These are phyloP conservation scores for Geophilus truncorum DNA, from an alignment of 2,888 invertebrate species.

Conservation along the genomic window DNA sequence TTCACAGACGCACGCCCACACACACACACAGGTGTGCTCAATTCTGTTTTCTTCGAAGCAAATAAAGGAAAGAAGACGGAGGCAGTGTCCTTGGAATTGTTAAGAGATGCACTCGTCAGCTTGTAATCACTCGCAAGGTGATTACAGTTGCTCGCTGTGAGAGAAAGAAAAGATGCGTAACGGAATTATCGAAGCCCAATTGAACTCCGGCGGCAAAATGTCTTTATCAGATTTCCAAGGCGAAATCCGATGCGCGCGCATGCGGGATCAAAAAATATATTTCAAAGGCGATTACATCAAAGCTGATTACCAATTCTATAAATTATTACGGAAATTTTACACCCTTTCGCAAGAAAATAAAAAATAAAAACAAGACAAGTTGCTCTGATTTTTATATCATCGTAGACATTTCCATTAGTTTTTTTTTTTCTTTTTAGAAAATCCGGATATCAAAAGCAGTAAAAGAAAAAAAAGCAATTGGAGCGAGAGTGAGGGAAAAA, in stretches of 20 bases:
- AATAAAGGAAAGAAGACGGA: background rate
- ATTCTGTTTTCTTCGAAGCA: too few relatives aligned
- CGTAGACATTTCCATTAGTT: background rate
- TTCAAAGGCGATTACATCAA: background rate
- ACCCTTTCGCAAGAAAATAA: background rate
- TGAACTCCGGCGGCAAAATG: background rate
- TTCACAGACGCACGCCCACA: background rate
- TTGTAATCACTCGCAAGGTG: background rate
- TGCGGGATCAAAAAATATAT: background rate
- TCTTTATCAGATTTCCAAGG: background rate
- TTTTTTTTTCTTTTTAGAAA: background rate
- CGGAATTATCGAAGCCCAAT: background rate
- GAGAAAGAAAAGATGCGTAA: background rate
- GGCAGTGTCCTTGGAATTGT: background rate
- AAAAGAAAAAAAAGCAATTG: background rate
- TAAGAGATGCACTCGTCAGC: background rate
- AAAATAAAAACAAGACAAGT: background rate
- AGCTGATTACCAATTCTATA: background rate
- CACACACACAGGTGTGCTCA: too few relatives aligned
- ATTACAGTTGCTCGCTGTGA: background rate
- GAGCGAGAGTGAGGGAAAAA: background rate
- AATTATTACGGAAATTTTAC: background rate
- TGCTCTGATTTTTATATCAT: background rate
- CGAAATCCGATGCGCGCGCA: background rate
- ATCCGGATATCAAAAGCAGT: background rate